These are phyloP conservation scores for Megathymus violae DNA, from an alignment of 1,140 invertebrate species.

Conservation along the genomic window DNA sequence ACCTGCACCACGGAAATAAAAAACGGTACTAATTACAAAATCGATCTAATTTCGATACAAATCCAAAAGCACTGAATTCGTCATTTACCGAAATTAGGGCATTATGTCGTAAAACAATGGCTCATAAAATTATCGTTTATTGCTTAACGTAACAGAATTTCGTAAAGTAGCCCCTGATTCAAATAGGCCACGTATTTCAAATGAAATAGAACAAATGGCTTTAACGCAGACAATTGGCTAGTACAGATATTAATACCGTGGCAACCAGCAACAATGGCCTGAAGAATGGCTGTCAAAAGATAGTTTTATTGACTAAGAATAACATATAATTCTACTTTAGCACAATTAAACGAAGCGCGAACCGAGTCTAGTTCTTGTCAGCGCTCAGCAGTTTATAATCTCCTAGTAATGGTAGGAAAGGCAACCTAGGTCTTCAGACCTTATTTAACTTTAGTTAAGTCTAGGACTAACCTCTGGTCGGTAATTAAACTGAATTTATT, in stretches of 20 bases:
- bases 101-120: conserved; percentile 45
- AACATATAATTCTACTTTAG: too few species aligned
- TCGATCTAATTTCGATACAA: conserved; percentile 2
- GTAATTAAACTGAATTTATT: too few species aligned
- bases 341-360: conserved; percentile 32
- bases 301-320: too few species aligned
- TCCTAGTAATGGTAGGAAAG: conserved; percentile 59
- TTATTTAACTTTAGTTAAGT: conserved; percentile 50
- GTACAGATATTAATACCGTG: conserved; percentile 44
- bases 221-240: conserved; percentile 43
- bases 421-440: conserved; percentile 54
- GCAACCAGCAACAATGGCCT: conserved; percentile 46
- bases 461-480: conserved; percentile 24
- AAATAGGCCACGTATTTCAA: conserved; percentile 44
- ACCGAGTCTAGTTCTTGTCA: conserved; percentile 50
- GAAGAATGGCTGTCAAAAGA: conserved; percentile 41
- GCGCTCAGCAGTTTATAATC: conserved; percentile 50
- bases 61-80: conserved; percentile 16
- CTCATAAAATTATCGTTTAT: conserved; percentile 45
- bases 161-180: conserved; percentile 36
- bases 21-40: conserved; percentile 17
- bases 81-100: conserved; percentile 52
- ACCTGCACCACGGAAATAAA: neutral
- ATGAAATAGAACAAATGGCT: conserved; percentile 37
- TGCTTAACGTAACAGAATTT: conserved; percentile 44